These are phyloP conservation scores for Drosophila paranaensis DNA, from an alignment of 2,888 invertebrate species.

Conservation along the genomic window DNA sequence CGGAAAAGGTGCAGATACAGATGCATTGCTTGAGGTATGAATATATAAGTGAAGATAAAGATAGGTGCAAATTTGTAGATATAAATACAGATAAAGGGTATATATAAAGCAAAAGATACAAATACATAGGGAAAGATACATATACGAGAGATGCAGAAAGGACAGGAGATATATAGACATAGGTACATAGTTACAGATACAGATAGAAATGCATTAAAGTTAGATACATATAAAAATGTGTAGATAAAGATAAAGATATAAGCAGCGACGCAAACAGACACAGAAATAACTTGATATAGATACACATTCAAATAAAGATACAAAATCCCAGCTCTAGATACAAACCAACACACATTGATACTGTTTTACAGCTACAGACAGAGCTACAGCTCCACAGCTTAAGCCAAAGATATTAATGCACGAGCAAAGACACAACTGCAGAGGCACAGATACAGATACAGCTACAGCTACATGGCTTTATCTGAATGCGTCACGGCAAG, in stretches of 20 bases:
- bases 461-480: constrained; percentile 14
- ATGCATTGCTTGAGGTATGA: not conserved
- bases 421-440: not conserved
- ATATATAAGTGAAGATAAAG: not conserved
- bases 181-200: not conserved
- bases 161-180: too few species aligned
- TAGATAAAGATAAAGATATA: not conserved
- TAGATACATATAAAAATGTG: not conserved
- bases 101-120: not conserved
- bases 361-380: not conserved
- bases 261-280: not conserved
- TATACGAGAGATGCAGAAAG: not conserved
- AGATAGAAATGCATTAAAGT: not conserved
- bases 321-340: not conserved
- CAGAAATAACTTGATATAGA: too few species aligned
- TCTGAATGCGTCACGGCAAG: constrained; percentile 29
- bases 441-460: not conserved
- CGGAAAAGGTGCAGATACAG: not conserved
- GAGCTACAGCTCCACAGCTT: not conserved
- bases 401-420: constrained; percentile 25
- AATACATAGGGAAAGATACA: not conserved
- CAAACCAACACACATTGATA: not conserved
- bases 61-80: not conserved
- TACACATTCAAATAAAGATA: not conserved
- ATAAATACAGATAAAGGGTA: too few species aligned